Base-by-base conservation (phyloP, 2,113 vertebrate species). In the Dicerorhinus sumatrensis region DNA sequence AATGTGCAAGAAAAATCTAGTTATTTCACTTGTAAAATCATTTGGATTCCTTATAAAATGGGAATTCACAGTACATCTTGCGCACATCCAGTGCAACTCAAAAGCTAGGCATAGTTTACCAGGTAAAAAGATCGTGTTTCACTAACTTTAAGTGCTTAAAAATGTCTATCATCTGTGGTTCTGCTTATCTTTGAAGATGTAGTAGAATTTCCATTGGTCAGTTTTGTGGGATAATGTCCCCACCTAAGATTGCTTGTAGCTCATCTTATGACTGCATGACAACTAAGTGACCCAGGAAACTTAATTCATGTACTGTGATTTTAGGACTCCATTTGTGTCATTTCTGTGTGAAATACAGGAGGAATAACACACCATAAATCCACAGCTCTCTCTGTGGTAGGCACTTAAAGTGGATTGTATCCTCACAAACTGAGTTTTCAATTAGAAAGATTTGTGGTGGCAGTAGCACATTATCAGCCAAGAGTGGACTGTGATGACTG, bases 371-470 rank as follows among this genome's bases (percentile, higher is more conserved):
- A 9, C 75, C 29, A 14, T 96, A 96, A 96, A 90, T 91, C 76
- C 31, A 20, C 25, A 93, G 2, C n/a, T 93, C 27, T 82, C 12
- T 65, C 81, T 90, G 11, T 88, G 54, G 62, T 60, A 48, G n/a
- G 63, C 82, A 67, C 46, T 90, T 89, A 51, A n/a, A 76, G 46
- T 72, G 80, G 36, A 77, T 54, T 82, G 29, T 39, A 5, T 91
- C 93, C 86, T 86, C 58, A 91, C 83, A 88, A 93, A 95, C 48
- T 36, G 83, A 46, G 31, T 95, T 97, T 97, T 96, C 96, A 77
- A 87, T 96, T 76, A 94, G 83, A 62, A 96, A 92, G 94, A 95
- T 96, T 81, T 84, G 80, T 97, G 58, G 88, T 93, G 80, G 82
- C 36, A 36, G 73, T 62, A 46, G 82, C 27, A 46, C 31, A 20